Conservation (phyloP, 2,113 vertebrate species). For the Muscicapa adusta region DNA sequence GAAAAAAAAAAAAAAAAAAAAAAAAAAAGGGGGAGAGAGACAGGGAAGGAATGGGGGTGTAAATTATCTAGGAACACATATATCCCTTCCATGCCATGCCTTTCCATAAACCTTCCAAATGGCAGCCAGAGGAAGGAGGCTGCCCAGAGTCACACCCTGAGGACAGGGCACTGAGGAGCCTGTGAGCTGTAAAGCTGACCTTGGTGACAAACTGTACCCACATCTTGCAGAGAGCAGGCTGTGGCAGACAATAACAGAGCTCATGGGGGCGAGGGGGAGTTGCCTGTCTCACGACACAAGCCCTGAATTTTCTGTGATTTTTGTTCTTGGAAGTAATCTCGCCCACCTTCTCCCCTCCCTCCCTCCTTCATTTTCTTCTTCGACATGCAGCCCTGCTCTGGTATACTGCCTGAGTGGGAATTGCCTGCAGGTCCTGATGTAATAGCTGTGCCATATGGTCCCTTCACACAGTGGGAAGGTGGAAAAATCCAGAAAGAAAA, state of each 20-base stretch:
- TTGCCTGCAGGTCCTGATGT: constrained; percentile 22
- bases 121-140: not conserved
- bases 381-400: not conserved
- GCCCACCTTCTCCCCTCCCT: not conserved
- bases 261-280: not conserved
- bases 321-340: not conserved
- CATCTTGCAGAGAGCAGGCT: not conserved
- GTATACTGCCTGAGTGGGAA: not conserved
- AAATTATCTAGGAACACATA: not conserved
- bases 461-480: not conserved
- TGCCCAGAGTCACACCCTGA: not conserved
- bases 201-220: not conserved
- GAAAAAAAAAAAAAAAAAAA: not conserved
- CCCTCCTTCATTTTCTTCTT: not conserved
- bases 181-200: not conserved
- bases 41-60: fast-evolving
- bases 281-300: not conserved
- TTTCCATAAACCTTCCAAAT: not conserved
- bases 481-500: constrained; percentile 40
- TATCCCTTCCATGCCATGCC: not conserved
- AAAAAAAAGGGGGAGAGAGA: too few relatives aligned
- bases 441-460: constrained; percentile 20
- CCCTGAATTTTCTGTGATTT: not conserved
- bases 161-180: too few relatives aligned
- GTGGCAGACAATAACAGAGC: fast-evolving